phyloP scores from a whole-genome alignment of 1,140 invertebrate genomes.

The Trichogramma pretiosum region DNA sequence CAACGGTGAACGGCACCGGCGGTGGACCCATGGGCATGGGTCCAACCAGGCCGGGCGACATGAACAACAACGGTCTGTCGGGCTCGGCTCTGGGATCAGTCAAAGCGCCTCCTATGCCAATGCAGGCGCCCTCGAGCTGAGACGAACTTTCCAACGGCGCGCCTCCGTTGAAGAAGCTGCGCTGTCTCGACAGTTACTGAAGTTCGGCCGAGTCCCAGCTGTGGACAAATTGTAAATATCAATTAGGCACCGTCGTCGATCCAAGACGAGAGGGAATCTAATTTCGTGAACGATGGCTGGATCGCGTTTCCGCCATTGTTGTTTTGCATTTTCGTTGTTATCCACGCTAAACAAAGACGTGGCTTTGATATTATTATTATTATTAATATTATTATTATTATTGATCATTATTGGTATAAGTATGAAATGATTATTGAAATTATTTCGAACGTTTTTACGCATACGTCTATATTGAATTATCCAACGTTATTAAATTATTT shows the following conservation, averaged over 20 bases:
- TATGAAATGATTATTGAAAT: background rate
- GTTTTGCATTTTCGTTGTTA: conserved; percentile 14
- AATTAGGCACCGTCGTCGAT: too few species aligned
- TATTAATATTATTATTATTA: conserved; percentile 6
- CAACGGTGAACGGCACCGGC: conserved; percentile 38
- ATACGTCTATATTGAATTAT: background rate
- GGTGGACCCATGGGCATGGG: conserved; percentile 32
- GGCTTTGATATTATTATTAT: conserved; percentile 11
- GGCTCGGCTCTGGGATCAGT: conserved; percentile 40
- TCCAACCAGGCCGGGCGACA: conserved; percentile 36
- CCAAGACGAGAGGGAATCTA: background rate
- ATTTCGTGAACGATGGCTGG: too few species aligned
- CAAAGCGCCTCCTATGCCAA: conserved; percentile 41
- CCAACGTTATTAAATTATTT: background rate
- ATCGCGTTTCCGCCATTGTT: background rate
- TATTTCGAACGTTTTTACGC: conserved; percentile 2
- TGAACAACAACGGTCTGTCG: conserved; percentile 45
- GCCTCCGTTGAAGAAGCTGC: conserved; percentile 41
- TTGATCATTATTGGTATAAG: background rate
- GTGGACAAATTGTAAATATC: too few species aligned
- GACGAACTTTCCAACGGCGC: conserved; percentile 39
- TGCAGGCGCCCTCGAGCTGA: conserved; percentile 45
- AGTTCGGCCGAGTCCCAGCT: too few species aligned
- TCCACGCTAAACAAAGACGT: conserved; percentile 8
- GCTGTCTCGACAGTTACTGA: conserved; percentile 43